Percentiles rank a stretch among this genome's conserved stretches.
These are phyloP conservation scores for Bergia puertoricense DNA, from an alignment of 92 coral and sea anemone species.

Conservation along the genomic window DNA sequence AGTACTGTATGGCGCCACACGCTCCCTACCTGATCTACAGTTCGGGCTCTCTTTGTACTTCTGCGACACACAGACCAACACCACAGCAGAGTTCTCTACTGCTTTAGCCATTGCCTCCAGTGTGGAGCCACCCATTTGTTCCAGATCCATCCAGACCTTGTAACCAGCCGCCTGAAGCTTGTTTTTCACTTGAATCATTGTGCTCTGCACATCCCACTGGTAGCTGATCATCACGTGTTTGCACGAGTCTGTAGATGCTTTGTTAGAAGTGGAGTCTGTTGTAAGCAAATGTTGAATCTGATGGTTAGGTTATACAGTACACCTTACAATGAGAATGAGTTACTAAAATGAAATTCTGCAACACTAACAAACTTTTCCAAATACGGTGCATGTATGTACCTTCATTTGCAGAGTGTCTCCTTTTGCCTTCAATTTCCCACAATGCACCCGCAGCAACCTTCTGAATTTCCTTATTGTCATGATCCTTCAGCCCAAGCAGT, in stretches of 20 bases:
- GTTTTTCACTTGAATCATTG: slow-evolving; percentile 67
- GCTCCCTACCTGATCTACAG: slow-evolving; percentile 68
- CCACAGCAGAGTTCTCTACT: slow-evolving; percentile 79
- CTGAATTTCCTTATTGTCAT: slow-evolving; percentile 43
- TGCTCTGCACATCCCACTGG: slow-evolving; percentile 81
- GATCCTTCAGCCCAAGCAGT: slow-evolving; percentile 50
- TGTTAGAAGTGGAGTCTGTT: neutral
- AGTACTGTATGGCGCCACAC: neutral
- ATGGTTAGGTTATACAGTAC: no score
- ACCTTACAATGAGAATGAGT: neutral
- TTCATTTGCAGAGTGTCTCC: slow-evolving; percentile 46
- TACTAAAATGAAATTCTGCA: neutral
- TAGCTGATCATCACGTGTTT: slow-evolving; percentile 87
- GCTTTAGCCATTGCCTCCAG: slow-evolving; percentile 85
- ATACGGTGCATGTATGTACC: neutral
- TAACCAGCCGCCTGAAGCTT: slow-evolving; percentile 70
- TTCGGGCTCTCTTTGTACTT: slow-evolving; percentile 86
- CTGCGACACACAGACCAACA: slow-evolving; percentile 82
- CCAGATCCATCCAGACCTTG: slow-evolving; percentile 89
- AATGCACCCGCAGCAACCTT: slow-evolving; percentile 72
- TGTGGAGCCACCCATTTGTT: slow-evolving; percentile 89
- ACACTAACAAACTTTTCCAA: neutral
- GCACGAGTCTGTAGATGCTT: neutral
- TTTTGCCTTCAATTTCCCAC: slow-evolving; percentile 81
- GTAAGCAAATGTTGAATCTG: neutral